These are phyloP conservation scores for Diadumene lineata DNA, from an alignment of 92 coral and sea anemone species.

Conservation along the genomic window DNA sequence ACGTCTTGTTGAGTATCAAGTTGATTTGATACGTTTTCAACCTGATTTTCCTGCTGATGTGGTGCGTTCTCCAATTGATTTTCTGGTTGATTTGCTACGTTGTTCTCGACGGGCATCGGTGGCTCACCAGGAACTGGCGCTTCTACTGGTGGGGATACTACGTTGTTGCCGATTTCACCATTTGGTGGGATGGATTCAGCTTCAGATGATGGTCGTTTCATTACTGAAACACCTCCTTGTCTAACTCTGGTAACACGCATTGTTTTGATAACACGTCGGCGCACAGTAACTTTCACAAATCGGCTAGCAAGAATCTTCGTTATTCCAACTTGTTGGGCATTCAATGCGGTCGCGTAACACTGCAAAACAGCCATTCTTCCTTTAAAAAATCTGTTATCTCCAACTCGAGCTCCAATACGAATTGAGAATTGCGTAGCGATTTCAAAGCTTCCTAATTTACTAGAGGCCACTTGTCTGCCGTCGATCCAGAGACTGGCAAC, in stretches of 20 bases:
- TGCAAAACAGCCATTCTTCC: conserved; percentile 73
- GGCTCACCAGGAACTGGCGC: not conserved
- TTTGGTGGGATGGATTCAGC: not conserved
- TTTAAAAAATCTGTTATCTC: conserved; percentile 50
- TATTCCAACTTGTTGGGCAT: conserved; percentile 28
- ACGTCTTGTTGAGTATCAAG: too few species aligned
- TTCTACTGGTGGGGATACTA: not conserved
- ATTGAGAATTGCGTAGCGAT: conserved; percentile 59
- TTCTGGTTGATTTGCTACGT: not conserved
- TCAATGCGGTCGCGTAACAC: conserved; percentile 46
- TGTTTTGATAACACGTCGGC: not conserved
- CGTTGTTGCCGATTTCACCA: not conserved
- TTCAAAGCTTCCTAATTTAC: conserved; percentile 47
- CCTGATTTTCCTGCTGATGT: too few species aligned
- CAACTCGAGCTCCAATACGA: conserved; percentile 64
- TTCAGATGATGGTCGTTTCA: not conserved
- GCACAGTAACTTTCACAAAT: not conserved
- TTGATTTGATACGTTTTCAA: too few species aligned
- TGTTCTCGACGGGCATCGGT: not conserved
- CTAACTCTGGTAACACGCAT: not conserved
- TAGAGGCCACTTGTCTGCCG: conserved; percentile 36
- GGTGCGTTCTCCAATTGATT: too few species aligned
- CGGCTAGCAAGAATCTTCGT: conserved; percentile 50
- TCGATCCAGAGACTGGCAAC: conserved; percentile 61
- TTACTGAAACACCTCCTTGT: not conserved